Evolutionary conservation across 2,113 vertebrate species (phyloP), one percentile per base, ranked within the genome.

Genomic region (Triplophysa tibetana): DNA sequence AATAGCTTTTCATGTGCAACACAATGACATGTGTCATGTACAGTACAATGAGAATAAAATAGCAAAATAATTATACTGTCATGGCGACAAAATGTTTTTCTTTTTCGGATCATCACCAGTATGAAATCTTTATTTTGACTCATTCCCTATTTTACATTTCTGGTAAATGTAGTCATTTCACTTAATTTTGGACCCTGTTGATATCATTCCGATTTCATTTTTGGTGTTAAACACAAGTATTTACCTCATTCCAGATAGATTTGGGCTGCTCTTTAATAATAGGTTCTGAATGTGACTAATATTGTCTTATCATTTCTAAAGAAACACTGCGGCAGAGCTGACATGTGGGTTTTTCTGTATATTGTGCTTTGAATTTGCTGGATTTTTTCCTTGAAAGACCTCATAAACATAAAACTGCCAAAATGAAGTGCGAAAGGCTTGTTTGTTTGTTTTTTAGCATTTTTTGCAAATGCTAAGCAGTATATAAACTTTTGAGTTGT

Each of bases 371-470:
- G 65, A 60, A 77, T 56, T 80, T 72, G 70, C 83, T 86, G 75
- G 72, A 58, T 60, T 67, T 61, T 61, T 64, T 74, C 41, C 66
- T 70, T 41, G 33, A 17, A 77, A 86, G 67, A 81, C 81, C 64
- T 70, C 80, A 80, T 86, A 17, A 78, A 84, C 79, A 82, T 75
- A 65, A 68, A 74, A 83, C 83, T 83, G 82, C 82, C 82, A 83
- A 67, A 58, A 78, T 69, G 45, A 67, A 77, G 77, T 73, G 81
- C 79, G 68, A 67, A 61, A 82, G 73, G 61, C 77, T 77, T 83
- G 66, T 83, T 64, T 29, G 26, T 29, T 3, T 29, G 3, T 29
- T 77, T 23, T 72, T 79, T 58, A 38, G 33, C 33, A 12, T 45
- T 45, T 45, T 69, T 70, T 84, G 82, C 78, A 68, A 73, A 80